Conservation (phyloP, 2,888 invertebrate genomes). For the Clanis bilineata region DNA sequence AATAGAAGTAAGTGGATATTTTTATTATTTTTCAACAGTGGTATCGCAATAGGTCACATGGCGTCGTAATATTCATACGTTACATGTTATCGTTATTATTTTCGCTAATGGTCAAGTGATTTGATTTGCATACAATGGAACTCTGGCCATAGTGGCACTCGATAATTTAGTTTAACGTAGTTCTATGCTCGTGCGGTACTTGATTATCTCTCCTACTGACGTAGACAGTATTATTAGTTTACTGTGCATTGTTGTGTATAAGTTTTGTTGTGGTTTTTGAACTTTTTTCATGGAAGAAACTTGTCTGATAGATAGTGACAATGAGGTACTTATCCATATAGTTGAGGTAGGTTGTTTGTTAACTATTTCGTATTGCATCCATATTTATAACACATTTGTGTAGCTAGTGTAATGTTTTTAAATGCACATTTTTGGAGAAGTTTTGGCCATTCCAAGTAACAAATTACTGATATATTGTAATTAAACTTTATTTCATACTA, state of each 20-base stretch:
- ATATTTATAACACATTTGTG: neutral
- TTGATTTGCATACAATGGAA: conserved; percentile 76
- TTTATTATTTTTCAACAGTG: conserved; percentile 46
- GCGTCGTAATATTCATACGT: conserved; percentile 48
- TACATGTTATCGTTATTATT: conserved; percentile 51
- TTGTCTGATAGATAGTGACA: conserved; percentile 59
- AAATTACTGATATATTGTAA: too few relatives aligned
- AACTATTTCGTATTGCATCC: conserved; percentile 4
- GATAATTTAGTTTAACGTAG: conserved; percentile 14
- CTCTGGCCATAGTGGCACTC: conserved; percentile 44
- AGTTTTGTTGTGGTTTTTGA: conserved; percentile 22
- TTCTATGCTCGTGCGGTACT: conserved; percentile 10
- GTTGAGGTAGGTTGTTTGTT: conserved; percentile 5
- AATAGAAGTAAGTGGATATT: conserved; percentile 63
- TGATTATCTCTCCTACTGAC: conserved; percentile 36
- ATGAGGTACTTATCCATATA: conserved; percentile 48
- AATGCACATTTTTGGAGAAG: neutral
- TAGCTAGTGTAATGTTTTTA: neutral
- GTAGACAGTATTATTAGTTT: conserved; percentile 21
- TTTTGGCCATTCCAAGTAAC: neutral
- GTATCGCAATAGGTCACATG: conserved; percentile 54
- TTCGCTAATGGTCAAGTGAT: conserved; percentile 60
- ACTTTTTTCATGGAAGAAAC: conserved; percentile 50
- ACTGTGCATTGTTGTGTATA: conserved; percentile 6
- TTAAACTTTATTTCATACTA: neutral